Evolutionary conservation across 2,888 invertebrate genomes (phyloP).

Genomic region (Rapana venosa): DNA sequence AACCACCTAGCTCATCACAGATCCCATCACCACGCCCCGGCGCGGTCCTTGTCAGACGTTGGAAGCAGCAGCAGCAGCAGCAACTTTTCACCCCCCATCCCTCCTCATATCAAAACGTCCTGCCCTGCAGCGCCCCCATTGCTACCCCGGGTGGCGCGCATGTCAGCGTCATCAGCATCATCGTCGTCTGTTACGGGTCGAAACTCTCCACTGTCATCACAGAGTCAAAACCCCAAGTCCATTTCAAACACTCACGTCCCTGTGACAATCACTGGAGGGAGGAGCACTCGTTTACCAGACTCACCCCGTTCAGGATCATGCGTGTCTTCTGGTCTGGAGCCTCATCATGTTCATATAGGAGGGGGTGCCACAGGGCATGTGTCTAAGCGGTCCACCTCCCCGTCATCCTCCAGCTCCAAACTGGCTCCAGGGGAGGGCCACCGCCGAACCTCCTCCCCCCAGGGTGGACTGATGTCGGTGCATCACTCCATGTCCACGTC

Average conservation of each 20-base stretch:
- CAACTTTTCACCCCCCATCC: constrained; percentile 30
- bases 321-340: not conserved
- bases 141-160: constrained; percentile 52
- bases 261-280: constrained; percentile 35
- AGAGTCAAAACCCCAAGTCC: constrained; percentile 22
- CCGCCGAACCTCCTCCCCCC: constrained; percentile 46
- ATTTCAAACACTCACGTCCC: constrained; percentile 46
- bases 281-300: not conserved
- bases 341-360: constrained; percentile 27
- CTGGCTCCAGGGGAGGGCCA: constrained; percentile 38
- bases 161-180: constrained; percentile 39
- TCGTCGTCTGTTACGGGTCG: constrained; percentile 42
- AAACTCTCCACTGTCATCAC: constrained; percentile 36
- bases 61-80: constrained; percentile 35
- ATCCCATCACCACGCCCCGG: constrained; percentile 46
- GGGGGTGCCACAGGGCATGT: constrained; percentile 23
- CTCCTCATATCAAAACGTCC: constrained; percentile 43
- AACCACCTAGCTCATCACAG: constrained; percentile 36
- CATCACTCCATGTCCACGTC: constrained; percentile 82
- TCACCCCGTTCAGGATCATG: not conserved
- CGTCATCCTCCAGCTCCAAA: constrained; percentile 45
- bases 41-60: constrained; percentile 30
- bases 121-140: constrained; percentile 50
- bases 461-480: constrained; percentile 47
- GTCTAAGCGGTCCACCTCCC: constrained; percentile 28